Evolutionary conservation across 2,888 invertebrate species (phyloP), one percentile per base, ranked within the genome.

Genomic region (Drosophila formosana): DNA sequence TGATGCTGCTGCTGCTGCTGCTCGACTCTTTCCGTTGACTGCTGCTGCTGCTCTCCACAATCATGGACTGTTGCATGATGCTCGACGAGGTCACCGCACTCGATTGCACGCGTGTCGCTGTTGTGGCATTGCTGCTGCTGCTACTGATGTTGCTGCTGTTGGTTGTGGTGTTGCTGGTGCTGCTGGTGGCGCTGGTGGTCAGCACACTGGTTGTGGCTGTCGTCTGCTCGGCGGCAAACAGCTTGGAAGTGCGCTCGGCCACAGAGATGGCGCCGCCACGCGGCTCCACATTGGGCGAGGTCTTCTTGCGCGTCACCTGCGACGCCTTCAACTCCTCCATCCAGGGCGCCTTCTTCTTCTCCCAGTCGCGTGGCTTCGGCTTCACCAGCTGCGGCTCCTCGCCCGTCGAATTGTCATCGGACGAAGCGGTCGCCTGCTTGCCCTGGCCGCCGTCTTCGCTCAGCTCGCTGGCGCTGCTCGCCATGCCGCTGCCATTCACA

Each of bases 301-400:
- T 78, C 81, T 92, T 92, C 70, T 92, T 92, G 62, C 92, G 73
- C 11, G 79, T 91, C 8, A 90, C 92, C 91, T 97, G 96, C 87
- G 95, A 96, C 75, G 96, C 93, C 89, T 96, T 96, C 76, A 97
- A 94, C 90, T 97, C 96, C 76, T 94, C 95, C 94, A 97, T 95
- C 96, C 96, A 97, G 0, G 96, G 96, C 50, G 95, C 95, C 86
- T 94, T 94, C 81, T 95, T 95, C 86, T 95, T 95, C 91, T 95
- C 95, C 95, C 95, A 95, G 83, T 95, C 95, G 11, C 95, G 93
- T 1, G 95, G 93, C 69, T 95, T 94, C 0, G 95, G 95, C 80
- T 94, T 95, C 9, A 94, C 94, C 89, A 94, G 88, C 51, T 90
- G 88, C 5, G 74, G 66, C 11, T 91, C 91, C 39, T 92, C 91